phyloP scores from a whole-genome alignment of 2,113 vertebrate genomes.

The Melanotaenia duboulayi region DNA sequence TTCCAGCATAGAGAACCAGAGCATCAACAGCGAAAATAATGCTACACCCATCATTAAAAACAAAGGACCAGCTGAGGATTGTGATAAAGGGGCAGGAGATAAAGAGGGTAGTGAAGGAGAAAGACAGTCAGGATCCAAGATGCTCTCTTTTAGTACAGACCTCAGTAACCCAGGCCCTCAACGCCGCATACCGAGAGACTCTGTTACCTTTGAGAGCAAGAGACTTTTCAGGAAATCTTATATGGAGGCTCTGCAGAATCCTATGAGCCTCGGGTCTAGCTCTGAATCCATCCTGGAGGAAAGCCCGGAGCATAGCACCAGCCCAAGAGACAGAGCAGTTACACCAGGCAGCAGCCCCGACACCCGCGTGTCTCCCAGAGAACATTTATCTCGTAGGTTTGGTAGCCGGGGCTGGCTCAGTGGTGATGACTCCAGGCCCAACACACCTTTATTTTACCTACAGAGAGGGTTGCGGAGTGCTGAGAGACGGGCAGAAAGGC shows the following conservation, averaged over 20 bases:
- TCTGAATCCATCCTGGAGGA: slow-evolving; percentile 85
- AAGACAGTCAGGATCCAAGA: slow-evolving; percentile 60
- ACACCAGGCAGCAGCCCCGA: slow-evolving; percentile 67
- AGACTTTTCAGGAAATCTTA: slow-evolving; percentile 88
- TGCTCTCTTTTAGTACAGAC: slow-evolving; percentile 78
- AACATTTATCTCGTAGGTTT: slow-evolving; percentile 64
- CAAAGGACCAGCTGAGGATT: slow-evolving; percentile 43
- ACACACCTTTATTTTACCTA: slow-evolving; percentile 68
- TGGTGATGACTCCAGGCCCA: slow-evolving; percentile 62
- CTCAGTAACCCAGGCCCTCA: slow-evolving; percentile 76
- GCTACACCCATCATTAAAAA: slow-evolving; percentile 39
- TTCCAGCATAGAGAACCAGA: slow-evolving; percentile 31
- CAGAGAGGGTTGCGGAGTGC: slow-evolving; percentile 64
- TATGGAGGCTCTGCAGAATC: slow-evolving; percentile 88
- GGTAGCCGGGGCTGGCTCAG: slow-evolving; percentile 68
- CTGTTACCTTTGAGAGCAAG: slow-evolving; percentile 78
- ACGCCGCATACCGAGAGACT: slow-evolving; percentile 76
- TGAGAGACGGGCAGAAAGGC: slow-evolving; percentile 73
- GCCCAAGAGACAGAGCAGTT: slow-evolving; percentile 40
- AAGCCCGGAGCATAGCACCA: slow-evolving; percentile 56
- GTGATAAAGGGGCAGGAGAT: slow-evolving; percentile 2
- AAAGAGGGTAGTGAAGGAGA: slow-evolving; percentile 54
- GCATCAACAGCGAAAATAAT: slow-evolving; percentile 2
- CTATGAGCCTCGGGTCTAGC: slow-evolving; percentile 86
- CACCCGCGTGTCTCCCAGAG: slow-evolving; percentile 59